These are phyloP conservation scores for Glandiceps talaboti DNA, from an alignment of 53 echinoderm and acorn worm genomes.

Conservation along the genomic window DNA sequence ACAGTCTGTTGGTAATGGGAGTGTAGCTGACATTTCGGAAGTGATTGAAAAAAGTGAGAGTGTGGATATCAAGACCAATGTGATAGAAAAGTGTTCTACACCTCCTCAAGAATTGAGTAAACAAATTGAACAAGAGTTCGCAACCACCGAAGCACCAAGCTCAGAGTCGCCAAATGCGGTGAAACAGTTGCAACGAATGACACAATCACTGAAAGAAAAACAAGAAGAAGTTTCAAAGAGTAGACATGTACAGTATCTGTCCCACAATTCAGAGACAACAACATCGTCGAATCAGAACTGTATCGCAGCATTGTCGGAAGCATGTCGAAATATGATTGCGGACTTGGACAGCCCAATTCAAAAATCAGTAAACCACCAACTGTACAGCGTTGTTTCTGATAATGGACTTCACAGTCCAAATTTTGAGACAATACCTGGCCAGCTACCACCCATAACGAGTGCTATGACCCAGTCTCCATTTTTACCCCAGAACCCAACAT, in stretches of 20 bases:
- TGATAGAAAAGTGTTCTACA: neutral
- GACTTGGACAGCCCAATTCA: conserved; percentile 83
- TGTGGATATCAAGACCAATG: neutral
- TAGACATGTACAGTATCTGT: conserved; percentile 76
- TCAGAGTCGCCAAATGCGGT: conserved; percentile 31
- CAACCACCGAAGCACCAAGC: conserved; percentile 8
- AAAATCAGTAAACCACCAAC: neutral
- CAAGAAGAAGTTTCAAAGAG: conserved; percentile 57
- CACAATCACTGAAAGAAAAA: conserved; percentile 72
- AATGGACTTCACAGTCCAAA: neutral
- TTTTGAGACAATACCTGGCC: neutral
- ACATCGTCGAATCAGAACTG: conserved; percentile 70
- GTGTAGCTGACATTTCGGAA: neutral
- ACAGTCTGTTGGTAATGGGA: neutral
- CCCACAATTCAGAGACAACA: conserved; percentile 38
- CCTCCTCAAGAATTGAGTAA: neutral
- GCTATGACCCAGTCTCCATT: neutral
- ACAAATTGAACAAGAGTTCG: neutral
- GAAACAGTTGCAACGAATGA: conserved; percentile 49
- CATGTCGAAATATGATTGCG: conserved; percentile 97
- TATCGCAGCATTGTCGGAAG: conserved; percentile 93
- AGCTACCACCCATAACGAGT: neutral
- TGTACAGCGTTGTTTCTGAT: neutral
- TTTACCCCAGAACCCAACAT: neutral
- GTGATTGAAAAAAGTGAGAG: neutral